Base-by-base conservation (phyloP, 2,797 vertebrate genomes). In the Halcyon smyrnensis region DNA sequence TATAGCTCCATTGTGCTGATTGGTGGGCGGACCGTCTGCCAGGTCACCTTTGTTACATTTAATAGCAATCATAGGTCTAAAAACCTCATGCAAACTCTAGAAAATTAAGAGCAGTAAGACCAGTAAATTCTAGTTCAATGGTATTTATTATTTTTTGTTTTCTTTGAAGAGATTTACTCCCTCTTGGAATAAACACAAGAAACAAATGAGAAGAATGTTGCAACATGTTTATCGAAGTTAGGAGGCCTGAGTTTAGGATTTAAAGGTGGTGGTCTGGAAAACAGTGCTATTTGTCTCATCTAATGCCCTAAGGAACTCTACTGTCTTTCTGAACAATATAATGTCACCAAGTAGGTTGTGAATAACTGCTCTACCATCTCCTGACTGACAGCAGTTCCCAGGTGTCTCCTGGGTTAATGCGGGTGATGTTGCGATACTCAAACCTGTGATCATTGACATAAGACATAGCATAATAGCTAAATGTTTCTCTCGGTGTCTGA, bases 91-190 rank as follows among this genome's bases (percentile, higher is more conserved):
- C 56, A 93, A 82, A 88, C 23, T 63, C 27, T 9, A 77, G 74
- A 95, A 90, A 91, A 93, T 93, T 81, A 82, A 90, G 62, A 74
- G 30, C 70, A 32, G 15, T 41, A 81, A 90, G 54, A 65, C 27
- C 4, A 16, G 83, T 53, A 78, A 76, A 63, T 56, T 82, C 54
- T 28, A 68, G 30, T 54, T 79, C 63, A 59, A 43, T 46, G 27
- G 5, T n/a, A 25, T 51, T 85, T 54, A 16, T 75, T 83, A 11
- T 15, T n/a, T 59, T 48, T 36, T 64, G 13, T 34, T 91, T 84
- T 69, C 28, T 90, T 89, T 93, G 83, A 94, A 92, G 70, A 54
- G 7, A 90, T 76, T 87, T 82, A 37, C 15, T 69, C 25, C 28
- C 36, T 36, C 30, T 74, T 27, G 2, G 19, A 60, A 77, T 34